Conservation (phyloP, 2,113 vertebrate genomes). For the Typhlomys cinereus region DNA sequence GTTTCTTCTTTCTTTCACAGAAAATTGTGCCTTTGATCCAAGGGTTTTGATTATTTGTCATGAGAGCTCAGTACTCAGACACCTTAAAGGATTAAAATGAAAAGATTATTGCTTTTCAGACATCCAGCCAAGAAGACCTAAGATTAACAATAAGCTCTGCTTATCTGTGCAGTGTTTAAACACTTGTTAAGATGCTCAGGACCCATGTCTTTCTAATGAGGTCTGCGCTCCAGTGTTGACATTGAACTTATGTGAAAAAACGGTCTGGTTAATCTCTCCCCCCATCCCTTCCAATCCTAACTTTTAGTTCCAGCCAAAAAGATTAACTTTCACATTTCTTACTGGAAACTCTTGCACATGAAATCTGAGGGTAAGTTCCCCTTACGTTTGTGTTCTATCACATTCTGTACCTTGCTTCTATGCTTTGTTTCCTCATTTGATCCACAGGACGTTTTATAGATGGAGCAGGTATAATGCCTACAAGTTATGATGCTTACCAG, state of each 20-base stretch:
- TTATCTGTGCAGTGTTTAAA: slow-evolving; percentile 25
- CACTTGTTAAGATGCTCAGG: not conserved
- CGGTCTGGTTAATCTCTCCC: not conserved
- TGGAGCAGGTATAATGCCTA: not conserved
- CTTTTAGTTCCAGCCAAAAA: slow-evolving; percentile 49
- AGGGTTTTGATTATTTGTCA: slow-evolving; percentile 29
- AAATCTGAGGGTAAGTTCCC: not conserved
- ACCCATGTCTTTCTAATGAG: slow-evolving; percentile 6
- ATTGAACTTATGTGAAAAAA: not conserved
- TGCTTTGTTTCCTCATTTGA: slow-evolving; percentile 15
- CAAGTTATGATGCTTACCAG: slow-evolving; percentile 9
- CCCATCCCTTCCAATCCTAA: not conserved
- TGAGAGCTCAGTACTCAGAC: slow-evolving; percentile 32
- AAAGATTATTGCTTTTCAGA: slow-evolving; percentile 32
- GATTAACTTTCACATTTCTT: slow-evolving; percentile 25
- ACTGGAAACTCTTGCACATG: not conserved
- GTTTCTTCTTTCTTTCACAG: slow-evolving; percentile 24
- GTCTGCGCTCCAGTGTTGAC: not conserved
- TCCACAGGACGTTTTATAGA: slow-evolving; percentile 16
- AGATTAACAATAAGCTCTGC: not conserved
- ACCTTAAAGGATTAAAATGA: slow-evolving; percentile 23
- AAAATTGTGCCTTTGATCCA: slow-evolving; percentile 4
- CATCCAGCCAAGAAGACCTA: slow-evolving; percentile 6
- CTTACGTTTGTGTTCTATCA: not conserved
- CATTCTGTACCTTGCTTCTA: not conserved